A percentile compares a stretch with the other conserved stretches of the same genome.
Conservation (phyloP, 2,113 vertebrate species). For the Mus spicilegus region DNA sequence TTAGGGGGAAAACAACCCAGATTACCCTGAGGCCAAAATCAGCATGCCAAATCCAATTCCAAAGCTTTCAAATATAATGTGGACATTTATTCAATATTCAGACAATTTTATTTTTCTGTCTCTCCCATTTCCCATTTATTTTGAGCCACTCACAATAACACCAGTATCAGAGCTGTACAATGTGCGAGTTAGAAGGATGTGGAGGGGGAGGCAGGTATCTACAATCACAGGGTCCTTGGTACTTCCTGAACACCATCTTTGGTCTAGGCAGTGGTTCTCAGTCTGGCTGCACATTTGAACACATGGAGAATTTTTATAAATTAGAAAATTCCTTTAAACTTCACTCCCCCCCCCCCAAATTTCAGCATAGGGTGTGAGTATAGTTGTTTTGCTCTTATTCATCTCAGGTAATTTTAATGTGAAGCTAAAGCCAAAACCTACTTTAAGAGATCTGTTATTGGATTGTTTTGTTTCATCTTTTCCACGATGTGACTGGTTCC, state of each 20-base stretch:
- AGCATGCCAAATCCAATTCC: background rate
- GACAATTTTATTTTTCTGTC: background rate
- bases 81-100: background rate
- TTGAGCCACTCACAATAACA: background rate
- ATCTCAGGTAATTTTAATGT: background rate
- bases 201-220: background rate
- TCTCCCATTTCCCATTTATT: background rate
- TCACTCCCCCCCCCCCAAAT: background rate
- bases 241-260: background rate
- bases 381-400: background rate
- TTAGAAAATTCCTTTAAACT: background rate
- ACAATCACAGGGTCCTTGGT: background rate
- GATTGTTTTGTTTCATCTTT: background rate
- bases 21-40: background rate
- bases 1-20: background rate
- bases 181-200: background rate
- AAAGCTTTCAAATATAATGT: slow-evolving; percentile 4
- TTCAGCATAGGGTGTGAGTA: background rate
- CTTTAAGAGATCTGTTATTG: background rate
- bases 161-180: background rate
- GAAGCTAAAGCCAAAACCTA: background rate
- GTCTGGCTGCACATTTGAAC: background rate
- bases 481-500: background rate
- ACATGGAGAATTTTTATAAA: background rate
- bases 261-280: background rate